Evolutionary conservation across 2,113 vertebrate genomes (phyloP).

Genomic region (Camelus dromedarius): DNA sequence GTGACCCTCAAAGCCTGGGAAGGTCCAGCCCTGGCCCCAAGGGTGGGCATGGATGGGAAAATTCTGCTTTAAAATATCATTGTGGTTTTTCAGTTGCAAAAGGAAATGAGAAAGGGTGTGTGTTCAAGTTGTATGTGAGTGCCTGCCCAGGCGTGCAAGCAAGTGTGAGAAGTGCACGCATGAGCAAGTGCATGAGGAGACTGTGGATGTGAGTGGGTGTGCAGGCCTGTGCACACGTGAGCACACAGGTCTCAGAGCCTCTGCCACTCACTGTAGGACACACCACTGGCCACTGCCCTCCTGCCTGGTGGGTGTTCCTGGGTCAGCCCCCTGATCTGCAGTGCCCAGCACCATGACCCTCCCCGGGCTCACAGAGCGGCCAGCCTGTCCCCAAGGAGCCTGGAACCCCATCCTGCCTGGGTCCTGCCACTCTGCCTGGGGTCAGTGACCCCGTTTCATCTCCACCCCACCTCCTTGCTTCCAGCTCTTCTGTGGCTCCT

Average conservation of each 20-base stretch:
- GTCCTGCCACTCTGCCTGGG: neutral
- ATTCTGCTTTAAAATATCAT: conserved; percentile 23
- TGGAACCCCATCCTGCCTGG: rapidly evolving
- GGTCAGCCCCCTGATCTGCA: neutral
- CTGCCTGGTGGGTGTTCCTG: neutral
- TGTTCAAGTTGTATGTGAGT: neutral
- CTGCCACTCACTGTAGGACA: neutral
- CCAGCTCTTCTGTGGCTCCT: too few species aligned
- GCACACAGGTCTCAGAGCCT: neutral
- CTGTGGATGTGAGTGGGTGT: neutral
- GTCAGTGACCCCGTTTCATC: neutral
- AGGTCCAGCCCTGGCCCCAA: neutral
- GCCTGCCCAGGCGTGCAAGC: neutral
- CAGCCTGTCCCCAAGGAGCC: neutral
- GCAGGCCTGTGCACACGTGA: neutral
- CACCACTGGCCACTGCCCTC: rapidly evolving
- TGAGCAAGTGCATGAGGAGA: neutral
- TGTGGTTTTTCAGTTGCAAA: conserved; percentile 85
- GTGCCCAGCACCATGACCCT: rapidly evolving
- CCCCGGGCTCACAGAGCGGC: neutral
- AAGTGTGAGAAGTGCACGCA: neutral
- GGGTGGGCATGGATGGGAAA: neutral
- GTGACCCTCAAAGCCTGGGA: neutral
- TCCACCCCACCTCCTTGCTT: neutral
- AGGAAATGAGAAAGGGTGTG: conserved; percentile 77